Evolutionary conservation across 2,888 invertebrate genomes (phyloP).

Genomic region (Pardosa pseudoannulata): DNA sequence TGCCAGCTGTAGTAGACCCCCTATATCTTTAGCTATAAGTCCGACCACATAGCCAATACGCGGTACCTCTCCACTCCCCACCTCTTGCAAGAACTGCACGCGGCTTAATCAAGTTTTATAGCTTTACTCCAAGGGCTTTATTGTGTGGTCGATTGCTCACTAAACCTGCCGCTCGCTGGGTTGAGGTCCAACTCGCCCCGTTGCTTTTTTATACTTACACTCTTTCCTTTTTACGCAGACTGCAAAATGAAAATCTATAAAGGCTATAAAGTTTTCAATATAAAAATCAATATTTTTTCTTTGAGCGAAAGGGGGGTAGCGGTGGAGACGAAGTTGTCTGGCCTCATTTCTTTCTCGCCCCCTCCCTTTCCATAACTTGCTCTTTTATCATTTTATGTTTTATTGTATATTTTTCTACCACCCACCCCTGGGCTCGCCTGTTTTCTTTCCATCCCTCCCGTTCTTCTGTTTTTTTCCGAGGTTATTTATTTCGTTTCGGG

Average conservation of each 20-base stretch:
- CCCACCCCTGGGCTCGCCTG: not conserved
- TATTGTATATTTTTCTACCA: constrained; percentile 63
- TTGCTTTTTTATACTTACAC: constrained; percentile 59
- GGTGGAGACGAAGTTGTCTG: constrained; percentile 36
- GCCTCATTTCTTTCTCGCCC: constrained; percentile 64
- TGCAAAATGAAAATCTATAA: constrained; percentile 73
- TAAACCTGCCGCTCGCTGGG: constrained; percentile 61
- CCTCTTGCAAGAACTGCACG: constrained; percentile 35
- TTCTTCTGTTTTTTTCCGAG: constrained; percentile 1
- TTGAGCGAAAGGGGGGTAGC: not conserved
- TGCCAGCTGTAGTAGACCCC: constrained; percentile 43
- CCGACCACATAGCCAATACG: constrained; percentile 59
- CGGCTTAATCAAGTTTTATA: constrained; percentile 72
- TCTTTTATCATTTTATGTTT: constrained; percentile 73
- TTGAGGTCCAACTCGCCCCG: constrained; percentile 24
- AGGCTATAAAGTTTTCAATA: constrained; percentile 73
- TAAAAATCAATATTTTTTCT: constrained; percentile 72
- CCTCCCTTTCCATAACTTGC: constrained; percentile 53
- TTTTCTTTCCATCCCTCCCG: constrained; percentile 7
- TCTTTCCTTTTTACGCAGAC: constrained; percentile 66
- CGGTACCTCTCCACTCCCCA: not conserved
- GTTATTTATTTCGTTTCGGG: constrained; percentile 33
- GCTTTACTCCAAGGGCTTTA: constrained; percentile 71
- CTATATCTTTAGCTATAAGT: constrained; percentile 45
- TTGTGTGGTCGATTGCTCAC: constrained; percentile 71